These are phyloP conservation scores for Spea hammondii DNA, from an alignment of 2,797 vertebrate species.

Conservation along the genomic window DNA sequence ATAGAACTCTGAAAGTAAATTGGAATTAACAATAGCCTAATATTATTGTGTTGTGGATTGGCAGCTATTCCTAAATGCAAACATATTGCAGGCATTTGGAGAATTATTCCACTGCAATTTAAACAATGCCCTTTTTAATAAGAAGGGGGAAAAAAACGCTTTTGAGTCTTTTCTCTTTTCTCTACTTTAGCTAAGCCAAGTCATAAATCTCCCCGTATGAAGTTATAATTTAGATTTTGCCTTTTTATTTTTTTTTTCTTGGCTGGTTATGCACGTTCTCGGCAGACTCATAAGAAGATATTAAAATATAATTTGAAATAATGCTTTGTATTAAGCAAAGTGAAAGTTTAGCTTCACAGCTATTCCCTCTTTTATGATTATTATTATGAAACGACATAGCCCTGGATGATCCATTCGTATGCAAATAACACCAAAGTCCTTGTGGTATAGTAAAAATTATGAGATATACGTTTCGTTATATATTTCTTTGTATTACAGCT, in stretches of 20 bases:
- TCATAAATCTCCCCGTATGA: conserved; percentile 30
- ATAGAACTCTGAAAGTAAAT: too few species aligned
- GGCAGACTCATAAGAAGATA: conserved; percentile 18
- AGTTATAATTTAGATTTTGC: conserved; percentile 13
- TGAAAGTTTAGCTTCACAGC: not conserved
- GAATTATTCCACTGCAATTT: conserved; percentile 15
- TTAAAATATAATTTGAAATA: conserved; percentile 15
- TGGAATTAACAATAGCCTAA: too few species aligned
- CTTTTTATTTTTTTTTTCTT: conserved; percentile 1
- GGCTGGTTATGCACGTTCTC: not conserved
- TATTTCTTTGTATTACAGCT: not conserved
- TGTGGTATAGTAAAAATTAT: not conserved
- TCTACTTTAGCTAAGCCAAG: conserved; percentile 7
- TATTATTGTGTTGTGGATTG: not conserved
- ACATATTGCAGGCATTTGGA: conserved; percentile 1
- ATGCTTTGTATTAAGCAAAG: conserved; percentile 7
- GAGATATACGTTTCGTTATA: not conserved
- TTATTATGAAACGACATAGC: conserved; percentile 9
- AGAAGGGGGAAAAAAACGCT: not conserved
- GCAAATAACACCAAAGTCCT: rapidly evolving
- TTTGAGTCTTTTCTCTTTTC: conserved; percentile 22
- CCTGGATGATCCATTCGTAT: not conserved
- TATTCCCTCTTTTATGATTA: not conserved
- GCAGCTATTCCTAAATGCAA: not conserved
- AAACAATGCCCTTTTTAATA: conserved; percentile 27